Conservation (phyloP, 2,113 vertebrate species). For the Vombatus ursinus region DNA sequence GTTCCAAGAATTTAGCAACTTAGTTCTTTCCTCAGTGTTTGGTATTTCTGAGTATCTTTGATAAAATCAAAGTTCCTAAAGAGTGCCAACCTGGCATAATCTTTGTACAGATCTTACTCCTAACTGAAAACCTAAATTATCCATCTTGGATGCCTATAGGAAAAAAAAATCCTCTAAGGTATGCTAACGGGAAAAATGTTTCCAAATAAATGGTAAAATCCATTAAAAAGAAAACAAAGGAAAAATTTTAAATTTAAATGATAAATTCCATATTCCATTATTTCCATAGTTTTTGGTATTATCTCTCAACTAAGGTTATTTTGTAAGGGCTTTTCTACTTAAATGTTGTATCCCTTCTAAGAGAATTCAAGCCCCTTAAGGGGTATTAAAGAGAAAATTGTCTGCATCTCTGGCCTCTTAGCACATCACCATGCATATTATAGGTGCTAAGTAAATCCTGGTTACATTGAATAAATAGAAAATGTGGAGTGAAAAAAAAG, state of each 20-base stretch:
- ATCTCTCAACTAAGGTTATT: neutral
- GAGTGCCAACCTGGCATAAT: no score
- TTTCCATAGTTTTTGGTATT: neutral
- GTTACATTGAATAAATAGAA: neutral
- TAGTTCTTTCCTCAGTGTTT: neutral
- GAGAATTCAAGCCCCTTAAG: neutral
- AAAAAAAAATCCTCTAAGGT: neutral
- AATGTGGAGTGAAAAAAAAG: neutral
- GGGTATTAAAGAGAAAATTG: neutral
- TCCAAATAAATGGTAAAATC: neutral
- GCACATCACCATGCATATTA: neutral
- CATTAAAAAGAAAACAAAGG: neutral
- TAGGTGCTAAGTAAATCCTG: neutral
- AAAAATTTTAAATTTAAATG: constrained; percentile 9
- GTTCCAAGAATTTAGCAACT: neutral
- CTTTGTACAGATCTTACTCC: neutral
- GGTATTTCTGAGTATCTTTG: neutral
- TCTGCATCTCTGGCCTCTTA: neutral
- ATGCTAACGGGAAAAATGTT: neutral
- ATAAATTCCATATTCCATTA: constrained; percentile 12
- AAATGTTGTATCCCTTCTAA: neutral
- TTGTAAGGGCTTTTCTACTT: neutral
- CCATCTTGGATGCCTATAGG: no score
- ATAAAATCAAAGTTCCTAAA: neutral
- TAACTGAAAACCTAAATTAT: neutral